phyloP scores from a whole-genome alignment of 2,888 invertebrate species.

The Hirtodrosophila trivittata region DNA sequence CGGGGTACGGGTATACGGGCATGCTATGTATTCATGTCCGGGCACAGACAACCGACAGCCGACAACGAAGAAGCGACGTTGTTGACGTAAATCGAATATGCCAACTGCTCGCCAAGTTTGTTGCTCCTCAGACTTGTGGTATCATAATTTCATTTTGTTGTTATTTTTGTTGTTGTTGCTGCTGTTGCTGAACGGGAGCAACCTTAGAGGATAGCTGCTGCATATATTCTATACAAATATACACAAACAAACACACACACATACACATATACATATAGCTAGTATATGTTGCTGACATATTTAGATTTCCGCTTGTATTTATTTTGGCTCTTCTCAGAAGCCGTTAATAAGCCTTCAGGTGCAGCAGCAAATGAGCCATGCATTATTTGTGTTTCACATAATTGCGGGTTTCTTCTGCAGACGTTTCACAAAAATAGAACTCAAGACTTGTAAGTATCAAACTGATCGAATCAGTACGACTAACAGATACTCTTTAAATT shows the following conservation, averaged over 20 bases:
- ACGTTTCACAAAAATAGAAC: conserved; percentile 22
- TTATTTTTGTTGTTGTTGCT: conserved; percentile 15
- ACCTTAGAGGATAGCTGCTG: no score
- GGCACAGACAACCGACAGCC: conserved; percentile 35
- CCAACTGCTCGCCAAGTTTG: conserved; percentile 65
- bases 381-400: conserved; percentile 64
- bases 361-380: conserved; percentile 77
- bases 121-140: conserved; percentile 60
- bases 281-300: conserved; percentile 22
- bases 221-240: no score
- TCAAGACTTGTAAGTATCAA: background rate
- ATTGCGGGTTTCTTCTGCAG: conserved; percentile 51
- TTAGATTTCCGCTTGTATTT: conserved; percentile 18
- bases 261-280: background rate
- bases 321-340: conserved; percentile 23
- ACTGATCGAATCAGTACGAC: background rate
- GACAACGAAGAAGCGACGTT: conserved; percentile 27
- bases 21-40: conserved; percentile 7
- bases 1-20: no score
- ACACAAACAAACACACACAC: no score
- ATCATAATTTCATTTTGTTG: conserved; percentile 44
- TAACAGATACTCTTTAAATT: background rate
- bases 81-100: conserved; percentile 77
- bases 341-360: conserved; percentile 76
- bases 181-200: background rate